Evolutionary conservation across 2,888 invertebrate species (phyloP), one percentile per base, ranked within the genome.

Genomic region (Noctua comes): DNA sequence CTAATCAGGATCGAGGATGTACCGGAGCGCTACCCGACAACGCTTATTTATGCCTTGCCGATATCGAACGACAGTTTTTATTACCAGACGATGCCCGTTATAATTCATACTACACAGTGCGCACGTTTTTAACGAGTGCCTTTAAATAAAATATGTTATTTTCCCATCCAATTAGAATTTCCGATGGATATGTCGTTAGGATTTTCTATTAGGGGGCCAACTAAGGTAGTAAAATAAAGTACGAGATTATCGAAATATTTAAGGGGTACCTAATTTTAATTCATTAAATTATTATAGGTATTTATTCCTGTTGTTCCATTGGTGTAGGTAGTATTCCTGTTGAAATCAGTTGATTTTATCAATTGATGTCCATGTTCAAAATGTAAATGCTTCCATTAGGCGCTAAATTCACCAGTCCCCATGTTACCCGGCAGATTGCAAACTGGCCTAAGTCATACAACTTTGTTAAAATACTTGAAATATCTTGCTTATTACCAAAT

Each of bases 1-100:
- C 93, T 96, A 96, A 96, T 97, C 96, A 94, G 92, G 91, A 96
- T 96, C 96, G 93, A 87, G 91, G 91, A 91, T 95, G 95, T 95
- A 92, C 91, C 91, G 82, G 91, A 93, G 92, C 93, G 94, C 94
- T 94, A 94, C 95, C 90, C 94, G 90, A 94, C 95, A 94, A 92
- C 90, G 91, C 88, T 96, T 96, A 96, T 96, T 96, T 96, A 96
- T 96, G 94, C 93, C 90, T 93, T 91, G 88, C 92, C 91, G 95
- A 94, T 96, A 96, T 93, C 94, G 86, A 90, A 89, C 90, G 93
- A 94, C 94, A 93, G 91, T 93, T 95, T 95, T 94, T 95, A 94
- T 94, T 94, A 91, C 91, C 89, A 82, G 84, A 85, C 88, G 78
- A 83, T 87, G 85, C 85, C 90, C 76, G 91, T 91, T 93, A 94